These are phyloP conservation scores for Selene dorsalis DNA, from an alignment of 2,797 vertebrate species.

Conservation along the genomic window DNA sequence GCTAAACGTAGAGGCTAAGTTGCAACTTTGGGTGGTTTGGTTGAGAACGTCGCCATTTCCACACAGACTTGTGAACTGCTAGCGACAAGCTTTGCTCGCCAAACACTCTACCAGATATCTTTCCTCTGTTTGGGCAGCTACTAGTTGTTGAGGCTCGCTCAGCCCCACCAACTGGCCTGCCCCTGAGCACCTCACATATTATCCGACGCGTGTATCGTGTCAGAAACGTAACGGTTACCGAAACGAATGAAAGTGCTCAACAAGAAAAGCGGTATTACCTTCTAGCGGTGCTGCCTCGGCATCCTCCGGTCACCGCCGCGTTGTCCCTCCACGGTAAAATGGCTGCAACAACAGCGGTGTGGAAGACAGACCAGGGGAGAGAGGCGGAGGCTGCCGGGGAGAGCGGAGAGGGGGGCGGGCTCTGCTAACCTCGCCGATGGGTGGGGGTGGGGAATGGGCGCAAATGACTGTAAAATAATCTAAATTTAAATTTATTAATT, in stretches of 20 bases:
- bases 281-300: slow-evolving; percentile 60
- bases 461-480: slow-evolving; percentile 20
- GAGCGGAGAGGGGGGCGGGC: slow-evolving; percentile 66
- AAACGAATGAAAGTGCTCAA: neutral
- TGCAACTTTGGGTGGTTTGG: slow-evolving; percentile 53
- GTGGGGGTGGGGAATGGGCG: slow-evolving; percentile 59
- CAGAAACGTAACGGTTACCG: neutral
- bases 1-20: neutral
- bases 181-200: neutral
- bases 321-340: slow-evolving; percentile 79
- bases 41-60: slow-evolving; percentile 57
- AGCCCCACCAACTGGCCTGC: slow-evolving; percentile 24
- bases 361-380: slow-evolving; percentile 63
- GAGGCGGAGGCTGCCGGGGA: slow-evolving; percentile 70
- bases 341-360: slow-evolving; percentile 78
- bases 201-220: neutral
- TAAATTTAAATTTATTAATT: neutral
- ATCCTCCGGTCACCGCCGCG: slow-evolving; percentile 65
- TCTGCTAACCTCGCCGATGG: slow-evolving; percentile 44
- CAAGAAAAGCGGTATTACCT: slow-evolving; percentile 59
- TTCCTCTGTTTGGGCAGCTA: slow-evolving; percentile 49
- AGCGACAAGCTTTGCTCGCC: slow-evolving; percentile 35
- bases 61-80: slow-evolving; percentile 54
- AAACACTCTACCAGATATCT: slow-evolving; percentile 49
- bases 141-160: slow-evolving; percentile 43